Percentiles rank a stretch among this genome's conserved stretches.
Conservation (phyloP, 2,113 vertebrate species). For the Gallinago jamesoni region DNA sequence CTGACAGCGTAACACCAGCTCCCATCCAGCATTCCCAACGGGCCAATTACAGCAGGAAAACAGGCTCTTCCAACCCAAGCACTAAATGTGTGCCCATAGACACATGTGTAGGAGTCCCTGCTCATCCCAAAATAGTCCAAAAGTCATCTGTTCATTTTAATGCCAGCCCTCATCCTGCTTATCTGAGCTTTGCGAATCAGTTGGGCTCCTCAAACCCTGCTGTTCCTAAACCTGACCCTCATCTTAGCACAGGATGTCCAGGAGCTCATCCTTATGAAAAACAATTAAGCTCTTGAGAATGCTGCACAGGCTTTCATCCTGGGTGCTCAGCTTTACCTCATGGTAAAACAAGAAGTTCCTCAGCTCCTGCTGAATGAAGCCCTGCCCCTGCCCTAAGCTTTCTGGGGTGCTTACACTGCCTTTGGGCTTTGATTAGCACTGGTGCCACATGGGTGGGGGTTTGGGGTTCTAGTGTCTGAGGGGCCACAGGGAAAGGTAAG, state of each 20-base stretch:
- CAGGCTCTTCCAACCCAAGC: slow-evolving; percentile 16
- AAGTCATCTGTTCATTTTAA: not conserved
- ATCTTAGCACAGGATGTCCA: not conserved
- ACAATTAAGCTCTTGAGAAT: not conserved
- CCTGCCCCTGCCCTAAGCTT: not conserved
- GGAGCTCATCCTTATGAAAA: not conserved
- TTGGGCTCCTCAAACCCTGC: not conserved
- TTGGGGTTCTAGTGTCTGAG: not conserved
- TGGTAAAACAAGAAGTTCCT: not conserved
- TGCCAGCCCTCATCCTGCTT: not conserved
- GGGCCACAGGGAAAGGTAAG: not conserved
- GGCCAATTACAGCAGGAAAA: not conserved
- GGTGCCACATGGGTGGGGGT: not conserved
- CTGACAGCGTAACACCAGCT: not conserved
- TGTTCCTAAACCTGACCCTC: not conserved
- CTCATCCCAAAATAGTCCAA: not conserved
- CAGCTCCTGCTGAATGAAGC: not conserved
- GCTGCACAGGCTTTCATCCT: not conserved
- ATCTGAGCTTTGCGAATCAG: not conserved
- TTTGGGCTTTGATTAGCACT: slow-evolving; percentile 3
- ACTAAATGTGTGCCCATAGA: not conserved
- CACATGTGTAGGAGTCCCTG: not conserved
- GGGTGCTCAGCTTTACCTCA: not conserved
- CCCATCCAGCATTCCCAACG: not conserved
- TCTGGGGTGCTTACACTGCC: not conserved